Evolutionary conservation across 2,888 invertebrate genomes (phyloP).

Genomic region (Cremastobaeus sp.): DNA sequence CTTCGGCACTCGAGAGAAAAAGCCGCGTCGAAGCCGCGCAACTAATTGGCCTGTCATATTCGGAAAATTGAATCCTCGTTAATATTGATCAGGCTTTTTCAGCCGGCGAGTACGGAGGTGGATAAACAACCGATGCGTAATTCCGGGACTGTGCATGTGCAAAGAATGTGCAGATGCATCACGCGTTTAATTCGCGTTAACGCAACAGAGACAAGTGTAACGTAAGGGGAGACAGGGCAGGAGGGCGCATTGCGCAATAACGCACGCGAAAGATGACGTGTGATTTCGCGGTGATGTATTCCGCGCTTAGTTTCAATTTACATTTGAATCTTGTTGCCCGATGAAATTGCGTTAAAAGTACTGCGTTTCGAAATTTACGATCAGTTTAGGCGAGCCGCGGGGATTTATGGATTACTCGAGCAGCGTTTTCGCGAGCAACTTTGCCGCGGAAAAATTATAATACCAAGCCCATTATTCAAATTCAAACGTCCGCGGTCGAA

Average conservation of each 20-base stretch:
- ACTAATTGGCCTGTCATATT: no score
- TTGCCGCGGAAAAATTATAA: no score
- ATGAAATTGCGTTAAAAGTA: conserved; percentile 8
- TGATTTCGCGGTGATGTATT: conserved; percentile 37
- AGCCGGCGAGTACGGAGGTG: conserved; percentile 1
- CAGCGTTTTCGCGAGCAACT: no score
- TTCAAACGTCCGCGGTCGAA: no score
- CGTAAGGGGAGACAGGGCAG: neutral
- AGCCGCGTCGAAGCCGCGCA: no score
- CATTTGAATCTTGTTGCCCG: conserved; percentile 28
- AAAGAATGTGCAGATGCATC: conserved; percentile 37
- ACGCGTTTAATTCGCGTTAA: conserved; percentile 33
- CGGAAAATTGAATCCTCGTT: conserved; percentile 8
- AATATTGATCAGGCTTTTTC: conserved; percentile 23
- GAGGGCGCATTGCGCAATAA: conserved; percentile 38
- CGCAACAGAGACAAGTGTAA: neutral
- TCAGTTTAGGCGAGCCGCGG: neutral
- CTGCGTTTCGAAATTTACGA: conserved; percentile 13
- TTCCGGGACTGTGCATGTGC: conserved; percentile 4
- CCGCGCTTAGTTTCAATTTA: conserved; percentile 27
- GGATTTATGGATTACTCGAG: neutral
- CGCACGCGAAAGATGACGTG: conserved; percentile 35
- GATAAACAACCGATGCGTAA: conserved; percentile 37
- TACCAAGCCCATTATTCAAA: no score
- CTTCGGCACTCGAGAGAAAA: no score